Base-by-base conservation (phyloP, 37 sponge, comb jelly and placozoan species). In the Crambe crambe region DNA sequence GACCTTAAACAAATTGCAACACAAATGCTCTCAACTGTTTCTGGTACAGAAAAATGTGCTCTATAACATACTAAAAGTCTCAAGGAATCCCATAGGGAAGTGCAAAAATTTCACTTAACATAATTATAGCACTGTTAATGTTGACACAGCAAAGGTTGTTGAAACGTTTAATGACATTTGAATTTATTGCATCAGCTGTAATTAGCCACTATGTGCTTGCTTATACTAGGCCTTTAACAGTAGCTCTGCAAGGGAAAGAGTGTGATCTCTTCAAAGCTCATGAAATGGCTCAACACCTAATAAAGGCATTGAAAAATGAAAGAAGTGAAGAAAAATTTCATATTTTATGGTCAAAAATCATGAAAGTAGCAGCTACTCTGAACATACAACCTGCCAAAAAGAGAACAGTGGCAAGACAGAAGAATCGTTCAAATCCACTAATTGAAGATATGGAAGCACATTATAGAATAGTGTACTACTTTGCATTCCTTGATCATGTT, bases 401-500 rank as follows among this genome's bases (percentile, higher is more conserved):
- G 58, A 80, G 80, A 68, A 68, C 71, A 44, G 80, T 47, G 21
- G 9, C 36, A 43, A 68, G 56, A 27, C 71, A 80, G 51, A 39
- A 39, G 26, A n/a, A 67, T 42, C 80, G 70, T 32, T 22, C 80
- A 2, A 80, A 80, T 40, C 70, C 70, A 10, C 80, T 70, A 32
- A 70, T 80, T 2, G 37, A 41, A 1, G 71, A 80, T 43, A 70
- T 69, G 29, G 70, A 80, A 68, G 34, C 56, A 30, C 71, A 80
- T 56, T 68, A 79, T 68, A 62, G 70, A 47, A 29, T 67, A 4
- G 68, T 68, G 21, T 79, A 67, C 51, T 79, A n/a, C 56, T 79
- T 47, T 67, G 69, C 80, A 9, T 79, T 79, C 23, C 54, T 79
- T 42, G 80, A 79, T 67, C 80, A 79, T 47, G 65, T 68, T n/a